A percentile compares a stretch with the other conserved stretches of the same genome.
These are phyloP conservation scores for Rhopalosiphum nymphaeae DNA, from an alignment of 2,888 invertebrate genomes.

Conservation along the genomic window DNA sequence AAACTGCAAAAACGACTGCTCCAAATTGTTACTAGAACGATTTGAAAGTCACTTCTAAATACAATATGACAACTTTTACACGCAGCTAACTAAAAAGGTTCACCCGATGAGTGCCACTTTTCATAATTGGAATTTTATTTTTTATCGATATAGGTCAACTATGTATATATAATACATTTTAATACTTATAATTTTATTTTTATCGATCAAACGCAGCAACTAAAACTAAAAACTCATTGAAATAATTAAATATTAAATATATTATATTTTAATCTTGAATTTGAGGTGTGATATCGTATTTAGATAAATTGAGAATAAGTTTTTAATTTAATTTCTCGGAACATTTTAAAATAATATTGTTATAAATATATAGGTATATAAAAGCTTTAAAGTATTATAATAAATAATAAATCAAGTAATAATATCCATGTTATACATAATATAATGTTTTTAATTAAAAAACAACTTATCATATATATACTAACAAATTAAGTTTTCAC, in stretches of 20 bases:
- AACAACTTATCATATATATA: neutral
- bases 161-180: neutral
- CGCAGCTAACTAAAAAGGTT: neutral
- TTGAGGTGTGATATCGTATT: neutral
- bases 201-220: neutral
- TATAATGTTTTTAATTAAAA: too few relatives aligned
- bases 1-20: neutral
- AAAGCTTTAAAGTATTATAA: neutral
- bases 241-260: neutral
- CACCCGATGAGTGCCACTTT: neutral
- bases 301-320: neutral
- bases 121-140: neutral
- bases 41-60: constrained; percentile 2
- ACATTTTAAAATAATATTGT: neutral
- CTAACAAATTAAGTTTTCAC: neutral
- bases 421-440: neutral
- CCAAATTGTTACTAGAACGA: neutral
- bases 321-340: neutral
- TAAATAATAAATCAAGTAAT: neutral
- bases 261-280: neutral
- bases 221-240: neutral
- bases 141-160: neutral
- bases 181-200: neutral
- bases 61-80: constrained; percentile 9
- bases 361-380: too few relatives aligned